A percentile compares a stretch with the other conserved stretches of the same genome.
Conservation (phyloP, 2,113 vertebrate genomes). For the Marmota monax region DNA sequence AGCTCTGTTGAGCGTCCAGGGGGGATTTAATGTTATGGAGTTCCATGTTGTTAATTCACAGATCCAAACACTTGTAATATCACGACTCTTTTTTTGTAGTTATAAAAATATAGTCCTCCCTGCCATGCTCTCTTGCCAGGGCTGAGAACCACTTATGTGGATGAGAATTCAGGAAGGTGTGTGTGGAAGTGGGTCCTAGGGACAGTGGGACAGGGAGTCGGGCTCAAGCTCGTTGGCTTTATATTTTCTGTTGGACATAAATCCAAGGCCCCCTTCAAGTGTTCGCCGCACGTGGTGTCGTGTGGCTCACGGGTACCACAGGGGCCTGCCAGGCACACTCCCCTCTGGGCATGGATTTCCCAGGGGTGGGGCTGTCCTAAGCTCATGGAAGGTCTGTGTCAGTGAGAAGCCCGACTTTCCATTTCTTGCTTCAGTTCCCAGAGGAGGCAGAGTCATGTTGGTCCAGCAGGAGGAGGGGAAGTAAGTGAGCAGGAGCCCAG, state of each 20-base stretch:
- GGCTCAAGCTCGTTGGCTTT: not conserved
- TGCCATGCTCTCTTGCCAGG: not conserved
- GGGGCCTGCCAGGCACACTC: accelerated
- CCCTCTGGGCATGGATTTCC: not conserved
- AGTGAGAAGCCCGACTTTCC: not conserved
- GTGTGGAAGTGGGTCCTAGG: no score
- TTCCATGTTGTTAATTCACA: not conserved
- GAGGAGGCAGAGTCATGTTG: not conserved
- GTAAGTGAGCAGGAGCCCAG: not conserved
- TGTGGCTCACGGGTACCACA: accelerated
- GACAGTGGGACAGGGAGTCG: not conserved
- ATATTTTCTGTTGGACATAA: accelerated
- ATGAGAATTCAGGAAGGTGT: not conserved
- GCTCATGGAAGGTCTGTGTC: accelerated
- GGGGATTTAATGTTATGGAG: not conserved
- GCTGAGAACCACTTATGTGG: not conserved
- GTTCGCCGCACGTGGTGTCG: not conserved
- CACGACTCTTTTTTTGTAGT: not conserved
- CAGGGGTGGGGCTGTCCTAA: accelerated
- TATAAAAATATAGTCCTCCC: accelerated
- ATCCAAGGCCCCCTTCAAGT: not conserved
- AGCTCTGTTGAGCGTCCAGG: not conserved
- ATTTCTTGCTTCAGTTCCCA: not conserved
- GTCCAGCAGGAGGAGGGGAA: not conserved
- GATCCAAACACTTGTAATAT: not conserved